A percentile compares a stretch with the other conserved stretches of the same genome.
phyloP scores from a whole-genome alignment of 2,797 vertebrate genomes.

The Emydoidea blandingii region DNA sequence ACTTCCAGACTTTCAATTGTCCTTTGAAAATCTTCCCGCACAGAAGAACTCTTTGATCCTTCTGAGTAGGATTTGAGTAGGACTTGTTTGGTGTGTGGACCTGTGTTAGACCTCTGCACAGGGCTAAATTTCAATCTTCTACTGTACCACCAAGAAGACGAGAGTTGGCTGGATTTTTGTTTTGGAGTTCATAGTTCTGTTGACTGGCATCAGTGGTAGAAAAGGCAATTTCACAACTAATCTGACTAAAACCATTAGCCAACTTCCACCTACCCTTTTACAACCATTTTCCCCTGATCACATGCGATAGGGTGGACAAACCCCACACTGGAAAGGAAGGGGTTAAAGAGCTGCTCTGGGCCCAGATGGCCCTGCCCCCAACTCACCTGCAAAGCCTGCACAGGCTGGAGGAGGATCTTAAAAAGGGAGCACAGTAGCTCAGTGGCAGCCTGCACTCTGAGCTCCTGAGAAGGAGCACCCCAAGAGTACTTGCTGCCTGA shows the following conservation, averaged over 20 bases:
- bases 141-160: not conserved
- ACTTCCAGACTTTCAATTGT: not conserved
- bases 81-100: not conserved
- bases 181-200: not conserved
- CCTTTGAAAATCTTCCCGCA: not conserved
- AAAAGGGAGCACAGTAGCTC: not conserved
- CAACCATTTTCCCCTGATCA: not conserved
- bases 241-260: not conserved
- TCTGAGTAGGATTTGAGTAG: not conserved
- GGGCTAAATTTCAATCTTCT: not conserved
- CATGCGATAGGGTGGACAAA: not conserved
- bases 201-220: not conserved
- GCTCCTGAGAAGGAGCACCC: too few relatives aligned
- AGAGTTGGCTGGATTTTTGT: not conserved
- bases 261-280: not conserved
- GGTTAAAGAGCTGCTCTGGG: not conserved
- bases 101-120: not conserved
- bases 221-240: slow-evolving; percentile 5
- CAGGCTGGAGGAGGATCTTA: not conserved
- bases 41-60: not conserved
- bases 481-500: not conserved
- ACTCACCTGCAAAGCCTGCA: not conserved
- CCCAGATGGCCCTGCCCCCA: not conserved
- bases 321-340: not conserved
- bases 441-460: not conserved